A percentile compares a stretch with the other conserved stretches of the same genome.
Evolutionary conservation across 2,797 vertebrate genomes (phyloP).

Genomic region (Strix occidentalis): DNA sequence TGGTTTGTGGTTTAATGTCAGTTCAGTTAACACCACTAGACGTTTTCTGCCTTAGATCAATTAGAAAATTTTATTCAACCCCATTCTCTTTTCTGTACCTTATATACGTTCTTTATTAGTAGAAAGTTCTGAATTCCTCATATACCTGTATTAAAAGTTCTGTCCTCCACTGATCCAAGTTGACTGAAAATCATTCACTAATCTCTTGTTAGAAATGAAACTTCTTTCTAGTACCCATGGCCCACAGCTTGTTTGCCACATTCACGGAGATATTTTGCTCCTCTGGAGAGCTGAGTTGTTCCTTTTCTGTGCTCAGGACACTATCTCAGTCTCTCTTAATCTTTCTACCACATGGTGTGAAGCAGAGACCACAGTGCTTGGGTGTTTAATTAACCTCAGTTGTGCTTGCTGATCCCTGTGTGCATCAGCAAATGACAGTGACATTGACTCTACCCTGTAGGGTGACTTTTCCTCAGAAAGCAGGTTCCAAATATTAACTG

Average conservation of each 20-base stretch:
- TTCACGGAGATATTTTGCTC: neutral
- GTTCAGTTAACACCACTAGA: neutral
- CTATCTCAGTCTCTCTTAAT: neutral
- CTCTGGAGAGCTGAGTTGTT: neutral
- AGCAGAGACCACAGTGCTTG: neutral
- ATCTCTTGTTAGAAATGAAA: neutral
- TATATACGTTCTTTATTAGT: neutral
- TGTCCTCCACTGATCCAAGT: neutral
- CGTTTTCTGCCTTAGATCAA: neutral
- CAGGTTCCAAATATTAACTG: neutral
- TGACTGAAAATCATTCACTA: neutral
- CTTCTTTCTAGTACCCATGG: neutral
- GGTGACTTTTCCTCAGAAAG: neutral
- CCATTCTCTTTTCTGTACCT: neutral
- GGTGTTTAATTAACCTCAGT: neutral
- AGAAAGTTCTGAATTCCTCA: neutral
- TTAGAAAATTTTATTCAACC: neutral
- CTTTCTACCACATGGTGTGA: neutral
- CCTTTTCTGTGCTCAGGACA: neutral
- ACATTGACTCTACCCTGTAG: neutral
- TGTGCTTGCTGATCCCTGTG: neutral
- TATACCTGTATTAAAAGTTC: neutral
- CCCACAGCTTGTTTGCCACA: neutral
- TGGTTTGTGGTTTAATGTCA: neutral
- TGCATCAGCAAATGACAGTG: neutral